Percentiles rank a stretch among this genome's conserved stretches.
phyloP scores from a whole-genome alignment of 2,888 invertebrate genomes.

The Stenolophus ochropezus region DNA sequence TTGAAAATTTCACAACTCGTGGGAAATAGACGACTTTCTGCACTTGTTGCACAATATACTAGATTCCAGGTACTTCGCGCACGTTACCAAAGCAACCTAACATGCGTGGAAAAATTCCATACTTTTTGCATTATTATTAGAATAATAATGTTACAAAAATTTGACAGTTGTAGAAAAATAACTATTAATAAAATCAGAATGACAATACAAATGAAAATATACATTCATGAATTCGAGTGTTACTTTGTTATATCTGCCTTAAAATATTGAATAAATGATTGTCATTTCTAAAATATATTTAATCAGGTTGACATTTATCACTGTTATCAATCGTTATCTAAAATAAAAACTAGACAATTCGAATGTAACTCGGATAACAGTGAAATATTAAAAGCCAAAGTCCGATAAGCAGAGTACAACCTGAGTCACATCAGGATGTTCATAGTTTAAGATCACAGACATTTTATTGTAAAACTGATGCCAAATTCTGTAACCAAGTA shows the following conservation, averaged over 20 bases:
- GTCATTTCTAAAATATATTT: neutral
- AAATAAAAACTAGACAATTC: too few relatives aligned
- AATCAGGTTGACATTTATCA: neutral
- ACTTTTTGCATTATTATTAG: too few relatives aligned
- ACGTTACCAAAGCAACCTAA: too few relatives aligned
- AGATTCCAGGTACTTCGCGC: too few relatives aligned
- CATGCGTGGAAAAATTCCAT: too few relatives aligned
- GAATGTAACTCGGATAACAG: neutral
- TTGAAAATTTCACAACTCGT: too few relatives aligned
- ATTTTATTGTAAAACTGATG: neutral
- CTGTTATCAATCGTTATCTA: neutral
- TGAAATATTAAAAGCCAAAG: neutral
- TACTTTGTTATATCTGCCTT: neutral
- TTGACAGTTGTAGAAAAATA: too few relatives aligned
- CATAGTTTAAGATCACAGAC: neutral
- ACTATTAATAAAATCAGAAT: too few relatives aligned
- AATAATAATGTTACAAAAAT: too few relatives aligned
- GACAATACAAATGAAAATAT: too few relatives aligned
- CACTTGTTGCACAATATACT: too few relatives aligned
- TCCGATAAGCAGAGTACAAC: neutral
- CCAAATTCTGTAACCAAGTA: constrained; percentile 8
- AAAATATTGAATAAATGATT: neutral
- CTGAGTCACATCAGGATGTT: neutral
- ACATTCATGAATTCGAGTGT: neutral
- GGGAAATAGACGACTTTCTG: too few relatives aligned